Base-by-base conservation (phyloP, 2,888 invertebrate genomes). In the Uloborus plumipes region DNA sequence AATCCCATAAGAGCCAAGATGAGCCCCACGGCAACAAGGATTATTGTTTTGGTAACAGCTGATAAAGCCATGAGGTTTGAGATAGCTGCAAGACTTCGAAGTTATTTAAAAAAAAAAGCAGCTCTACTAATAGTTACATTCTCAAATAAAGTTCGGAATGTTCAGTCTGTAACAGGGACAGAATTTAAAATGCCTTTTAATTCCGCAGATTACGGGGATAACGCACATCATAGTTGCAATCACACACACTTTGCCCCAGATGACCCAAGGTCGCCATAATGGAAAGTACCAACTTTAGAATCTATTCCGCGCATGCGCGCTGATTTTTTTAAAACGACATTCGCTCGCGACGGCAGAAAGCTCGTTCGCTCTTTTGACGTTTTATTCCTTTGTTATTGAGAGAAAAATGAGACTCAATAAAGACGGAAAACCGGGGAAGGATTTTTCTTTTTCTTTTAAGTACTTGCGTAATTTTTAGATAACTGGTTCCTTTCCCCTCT, bases 1-100 rank as follows among this genome's bases (percentile, higher is more conserved):
- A 83, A 51, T 61, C 84, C 84, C 61, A 74, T 73, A 7, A 83
- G 39, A 39, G 74, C 67, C 64, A 82, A 59, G 18, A 67, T 18
- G 16, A 83, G n/a, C 64, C 84, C 84, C 62, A 82, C 69, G 61
- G 64, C 62, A 76, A 69, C 69, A 69, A 76, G 66, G 47, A 83
- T 18, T 16, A 71, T 51, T 61, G 83, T 77, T 77, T 83, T 83
- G 58, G 73, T 62, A 39, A 66, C 70, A 82, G 82, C 66, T 75
- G 82, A 81, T 71, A 70, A 18, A 65, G 75, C 70, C 81, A 81
- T 81, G 61, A 61, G 50, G 72, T 26, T n/a, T 20, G 59, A 20
- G 13, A 49, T 39, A 39, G 39, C 64, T 64, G 47, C 64, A 47
- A 47, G 20, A 59, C 20, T 59, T 20, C 20, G 59, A n/a, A 59